Conservation (phyloP, 2,888 invertebrate genomes). For the Gonocerus acuteangulatus region DNA sequence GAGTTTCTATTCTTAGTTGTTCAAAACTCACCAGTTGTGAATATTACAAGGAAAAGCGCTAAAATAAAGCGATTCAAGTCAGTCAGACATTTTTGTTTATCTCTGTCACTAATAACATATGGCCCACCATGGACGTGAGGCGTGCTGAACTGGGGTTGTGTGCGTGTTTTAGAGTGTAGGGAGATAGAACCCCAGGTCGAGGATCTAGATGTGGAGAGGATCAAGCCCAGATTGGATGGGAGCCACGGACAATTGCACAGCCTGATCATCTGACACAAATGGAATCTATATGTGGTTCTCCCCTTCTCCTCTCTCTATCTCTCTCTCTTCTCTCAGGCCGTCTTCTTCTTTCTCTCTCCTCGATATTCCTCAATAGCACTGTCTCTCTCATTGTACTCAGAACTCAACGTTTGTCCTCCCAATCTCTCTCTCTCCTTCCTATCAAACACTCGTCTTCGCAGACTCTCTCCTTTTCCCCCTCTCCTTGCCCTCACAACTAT, state of each 20-base stretch:
- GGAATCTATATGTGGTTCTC: conserved; percentile 22
- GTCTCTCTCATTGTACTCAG: neutral
- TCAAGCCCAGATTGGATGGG: conserved; percentile 12
- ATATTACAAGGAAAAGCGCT: no score
- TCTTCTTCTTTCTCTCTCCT: neutral
- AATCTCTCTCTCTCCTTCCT: conserved; percentile 8
- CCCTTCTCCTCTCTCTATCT: neutral
- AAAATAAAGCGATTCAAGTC: no score
- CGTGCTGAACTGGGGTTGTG: no score
- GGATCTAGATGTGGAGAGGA: neutral
- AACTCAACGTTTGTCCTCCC: no score
- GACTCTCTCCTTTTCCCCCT: neutral
- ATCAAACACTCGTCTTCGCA: neutral
- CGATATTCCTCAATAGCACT: neutral
- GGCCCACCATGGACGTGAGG: no score
- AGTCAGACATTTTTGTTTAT: no score
- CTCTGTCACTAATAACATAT: no score
- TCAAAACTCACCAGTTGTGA: no score
- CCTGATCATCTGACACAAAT: conserved; percentile 22
- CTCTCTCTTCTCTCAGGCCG: neutral
- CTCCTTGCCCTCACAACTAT: neutral
- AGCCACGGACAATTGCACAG: conserved; percentile 14
- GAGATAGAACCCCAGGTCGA: no score
- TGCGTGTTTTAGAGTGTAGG: no score
- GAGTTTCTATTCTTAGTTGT: no score